Base-by-base conservation (phyloP, 2,797 vertebrate species). In the Pagetopsis macropterus region DNA sequence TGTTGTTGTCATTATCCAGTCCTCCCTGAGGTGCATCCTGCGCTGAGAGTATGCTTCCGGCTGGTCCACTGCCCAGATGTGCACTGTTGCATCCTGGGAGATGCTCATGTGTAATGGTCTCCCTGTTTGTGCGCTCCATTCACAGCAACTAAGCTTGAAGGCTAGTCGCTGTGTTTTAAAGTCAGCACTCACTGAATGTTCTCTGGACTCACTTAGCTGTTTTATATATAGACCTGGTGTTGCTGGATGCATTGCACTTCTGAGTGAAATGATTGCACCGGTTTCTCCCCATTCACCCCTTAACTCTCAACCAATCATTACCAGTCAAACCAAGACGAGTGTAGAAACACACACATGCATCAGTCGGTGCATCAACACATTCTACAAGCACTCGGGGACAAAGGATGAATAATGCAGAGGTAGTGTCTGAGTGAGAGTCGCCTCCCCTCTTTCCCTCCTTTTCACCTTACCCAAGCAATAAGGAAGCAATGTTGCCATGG, bases 381-480 rank as follows among this genome's bases (percentile, higher is more conserved):
- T 66, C 82, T 72, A 75, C 86, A 68, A 62, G 81, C 87, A 84
- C 89, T 87, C 76, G 0, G 88, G 91, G 90, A 93, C 91, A 86
- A 91, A 87, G 88, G 84, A 93, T 95, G 89, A 94, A 95, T 95
- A 92, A 94, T 94, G 91, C 87, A 93, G 91, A 87, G 82, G 83
- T 87, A 83, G 81, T 58, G 90, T 94, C 91, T 94, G 92, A 90
- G 87, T 27, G 82, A 88, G 86, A 92, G 90, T 92, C 85, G 81
- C 91, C 90, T 88, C 92, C 89, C 90, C 86, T 86, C 77, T 80
- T 83, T 79, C 82, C 82, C 85, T 89, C 85, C 85, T 87, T 85
- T 87, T 90, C 86, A 91, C 90, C 89, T 93, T 83, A 85, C 77
- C 88, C 62, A 86, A 92, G 90, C 92, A 93, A 92, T 92, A 89